phyloP scores from a whole-genome alignment of 2,113 vertebrate species.

The Charina bottae region DNA sequence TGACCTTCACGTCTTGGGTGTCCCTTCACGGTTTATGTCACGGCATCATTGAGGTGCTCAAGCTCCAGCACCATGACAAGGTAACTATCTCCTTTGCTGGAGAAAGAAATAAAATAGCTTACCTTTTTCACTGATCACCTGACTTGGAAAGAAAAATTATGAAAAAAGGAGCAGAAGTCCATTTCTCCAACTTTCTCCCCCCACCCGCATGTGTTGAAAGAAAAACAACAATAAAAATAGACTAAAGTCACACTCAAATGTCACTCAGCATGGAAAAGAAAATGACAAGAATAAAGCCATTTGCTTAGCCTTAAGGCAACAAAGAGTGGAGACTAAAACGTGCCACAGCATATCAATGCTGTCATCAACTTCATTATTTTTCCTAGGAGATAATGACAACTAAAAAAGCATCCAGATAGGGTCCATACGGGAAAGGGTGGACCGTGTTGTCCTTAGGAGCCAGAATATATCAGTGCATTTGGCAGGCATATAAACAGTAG shows the following conservation, averaged over 20 bases:
- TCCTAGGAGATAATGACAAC: slow-evolving; percentile 7
- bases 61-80: too few species aligned
- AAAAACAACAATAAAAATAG: slow-evolving; percentile 37
- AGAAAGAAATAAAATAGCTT: slow-evolving; percentile 7
- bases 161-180: not conserved
- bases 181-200: rapidly evolving
- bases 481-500: not conserved
- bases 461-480: not conserved
- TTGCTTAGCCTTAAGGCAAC: slow-evolving; percentile 10
- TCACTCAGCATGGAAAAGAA: slow-evolving; percentile 23
- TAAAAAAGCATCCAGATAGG: not conserved
- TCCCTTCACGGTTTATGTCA: too few species aligned
- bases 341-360: slow-evolving; percentile 11
- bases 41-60: too few species aligned
- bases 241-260: slow-evolving; percentile 5
- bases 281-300: slow-evolving; percentile 15
- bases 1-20: too few species aligned
- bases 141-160: rapidly evolving
- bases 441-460: not conserved
- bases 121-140: not conserved
- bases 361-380: slow-evolving; percentile 37
- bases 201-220: not conserved
- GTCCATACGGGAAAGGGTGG: not conserved
- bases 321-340: slow-evolving; percentile 18
- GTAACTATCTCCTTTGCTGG: too few species aligned